These are phyloP conservation scores for Potorous gilbertii DNA, from an alignment of 2,797 vertebrate species.

Conservation along the genomic window DNA sequence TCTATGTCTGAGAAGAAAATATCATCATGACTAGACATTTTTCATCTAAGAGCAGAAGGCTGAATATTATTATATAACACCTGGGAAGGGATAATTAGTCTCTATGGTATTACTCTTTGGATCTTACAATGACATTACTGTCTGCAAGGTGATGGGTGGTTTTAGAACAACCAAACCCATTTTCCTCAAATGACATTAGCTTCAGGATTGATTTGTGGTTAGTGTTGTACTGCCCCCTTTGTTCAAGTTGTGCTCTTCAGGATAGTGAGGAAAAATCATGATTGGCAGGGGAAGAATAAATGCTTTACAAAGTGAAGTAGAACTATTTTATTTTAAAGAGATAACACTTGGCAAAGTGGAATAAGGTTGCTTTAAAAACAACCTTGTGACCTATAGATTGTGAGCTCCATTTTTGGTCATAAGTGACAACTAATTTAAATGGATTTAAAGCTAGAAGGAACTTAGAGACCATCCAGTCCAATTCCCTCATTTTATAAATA, in stretches of 20 bases:
- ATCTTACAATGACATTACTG: not conserved
- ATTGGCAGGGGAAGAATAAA: not conserved
- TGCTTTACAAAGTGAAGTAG: not conserved
- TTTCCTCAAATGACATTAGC: not conserved
- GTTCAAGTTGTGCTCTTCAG: not conserved
- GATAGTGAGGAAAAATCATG: not conserved
- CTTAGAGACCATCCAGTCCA: not conserved
- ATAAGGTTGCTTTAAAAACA: not conserved
- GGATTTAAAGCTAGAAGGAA: not conserved
- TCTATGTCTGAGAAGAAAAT: not conserved
- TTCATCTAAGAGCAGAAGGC: not conserved
- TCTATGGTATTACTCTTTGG: not conserved
- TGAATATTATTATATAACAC: not conserved
- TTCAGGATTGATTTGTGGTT: not conserved
- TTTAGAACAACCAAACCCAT: not conserved
- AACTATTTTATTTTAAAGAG: not conserved
- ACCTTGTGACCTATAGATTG: not conserved
- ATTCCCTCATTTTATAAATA: not conserved
- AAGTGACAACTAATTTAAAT: not conserved
- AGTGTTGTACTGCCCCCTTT: not conserved
- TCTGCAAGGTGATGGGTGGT: not conserved
- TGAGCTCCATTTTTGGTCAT: not conserved
- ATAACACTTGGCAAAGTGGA: not conserved
- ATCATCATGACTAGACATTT: not conserved
- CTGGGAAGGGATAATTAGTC: not conserved